Evolutionary conservation across 2,888 invertebrate species (phyloP).

Genomic region (Spialia ferax): DNA sequence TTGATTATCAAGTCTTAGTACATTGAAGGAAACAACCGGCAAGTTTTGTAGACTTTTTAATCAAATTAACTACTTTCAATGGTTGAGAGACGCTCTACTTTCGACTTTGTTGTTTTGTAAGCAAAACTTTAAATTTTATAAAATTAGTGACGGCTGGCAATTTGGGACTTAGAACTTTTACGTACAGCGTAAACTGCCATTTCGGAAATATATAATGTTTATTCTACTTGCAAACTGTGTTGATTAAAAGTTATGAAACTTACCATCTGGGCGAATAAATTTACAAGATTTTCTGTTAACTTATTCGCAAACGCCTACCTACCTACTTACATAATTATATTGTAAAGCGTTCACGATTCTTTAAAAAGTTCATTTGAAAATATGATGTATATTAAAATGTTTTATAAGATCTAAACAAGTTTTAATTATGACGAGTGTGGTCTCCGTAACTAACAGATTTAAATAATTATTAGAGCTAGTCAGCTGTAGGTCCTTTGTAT

Average conservation of each 20-base stretch:
- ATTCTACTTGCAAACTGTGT: constrained; percentile 2
- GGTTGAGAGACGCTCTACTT: constrained; percentile 15
- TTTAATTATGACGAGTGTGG: too few relatives aligned
- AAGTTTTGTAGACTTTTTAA: constrained; percentile 20
- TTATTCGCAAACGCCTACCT: too few relatives aligned
- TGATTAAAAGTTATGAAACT: background rate
- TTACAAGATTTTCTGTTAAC: background rate
- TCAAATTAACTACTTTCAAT: constrained; percentile 28
- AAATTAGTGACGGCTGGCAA: constrained; percentile 28
- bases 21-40: background rate
- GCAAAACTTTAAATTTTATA: constrained; percentile 28
- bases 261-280: background rate
- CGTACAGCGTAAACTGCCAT: constrained; percentile 9
- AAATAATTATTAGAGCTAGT: background rate
- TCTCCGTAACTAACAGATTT: background rate
- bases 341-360: too few relatives aligned
- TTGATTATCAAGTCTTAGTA: background rate
- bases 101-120: constrained; percentile 26
- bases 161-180: constrained; percentile 24
- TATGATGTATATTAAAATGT: too few relatives aligned
- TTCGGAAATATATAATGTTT: constrained; percentile 1
- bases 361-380: too few relatives aligned
- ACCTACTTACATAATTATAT: too few relatives aligned
- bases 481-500: background rate
- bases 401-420: too few relatives aligned